A percentile compares a stretch with the other conserved stretches of the same genome.
Conservation (phyloP, 2,113 vertebrate species). For the Pseudonaja textilis region DNA sequence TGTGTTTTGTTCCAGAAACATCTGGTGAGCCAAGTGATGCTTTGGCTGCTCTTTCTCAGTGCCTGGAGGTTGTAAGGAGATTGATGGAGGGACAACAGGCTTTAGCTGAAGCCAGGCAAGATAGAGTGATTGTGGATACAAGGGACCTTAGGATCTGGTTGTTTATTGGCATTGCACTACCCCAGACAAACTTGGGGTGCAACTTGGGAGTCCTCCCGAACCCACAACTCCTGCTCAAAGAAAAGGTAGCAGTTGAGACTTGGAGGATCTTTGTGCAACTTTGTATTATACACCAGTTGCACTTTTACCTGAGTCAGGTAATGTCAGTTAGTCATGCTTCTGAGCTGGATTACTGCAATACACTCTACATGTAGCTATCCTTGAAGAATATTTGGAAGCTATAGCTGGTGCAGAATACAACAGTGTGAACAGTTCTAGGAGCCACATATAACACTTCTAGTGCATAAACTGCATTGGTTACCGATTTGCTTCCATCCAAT, state of each 20-base stretch:
- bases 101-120: not conserved
- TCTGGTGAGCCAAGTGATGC: not conserved
- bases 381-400: not conserved
- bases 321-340: too few relatives aligned
- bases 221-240: not conserved
- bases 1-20: not conserved
- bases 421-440: too few relatives aligned
- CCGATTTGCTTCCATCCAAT: not conserved
- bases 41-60: not conserved
- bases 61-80: not conserved
- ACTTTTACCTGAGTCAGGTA: not conserved
- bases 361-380: not conserved
- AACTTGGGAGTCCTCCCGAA: not conserved
- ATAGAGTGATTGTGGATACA: not conserved
- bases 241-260: not conserved
- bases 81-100: not conserved
- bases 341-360: not conserved
- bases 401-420: not conserved
- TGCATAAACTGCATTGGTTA: too few relatives aligned
- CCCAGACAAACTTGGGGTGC: not conserved
- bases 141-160: not conserved
- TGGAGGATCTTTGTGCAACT: not conserved
- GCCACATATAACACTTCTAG: too few relatives aligned
- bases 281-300: not conserved
- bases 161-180: not conserved